Percentiles rank a stretch among this genome's conserved stretches.
Evolutionary conservation across 2,888 invertebrate species (phyloP).

Genomic region (Tenthredo scrophulariae): DNA sequence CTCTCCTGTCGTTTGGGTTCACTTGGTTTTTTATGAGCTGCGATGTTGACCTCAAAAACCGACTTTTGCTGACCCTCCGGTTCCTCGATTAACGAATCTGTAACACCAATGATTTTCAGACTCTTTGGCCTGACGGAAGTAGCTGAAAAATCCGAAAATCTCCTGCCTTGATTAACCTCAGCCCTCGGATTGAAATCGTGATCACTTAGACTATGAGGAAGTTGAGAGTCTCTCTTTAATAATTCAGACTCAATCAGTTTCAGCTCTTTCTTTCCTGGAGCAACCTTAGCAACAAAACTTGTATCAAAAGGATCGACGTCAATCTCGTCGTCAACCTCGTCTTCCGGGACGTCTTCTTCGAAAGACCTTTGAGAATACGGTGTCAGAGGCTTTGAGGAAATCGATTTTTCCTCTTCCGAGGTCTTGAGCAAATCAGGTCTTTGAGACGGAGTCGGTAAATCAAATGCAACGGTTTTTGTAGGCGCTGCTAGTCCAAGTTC

Average conservation of each 20-base stretch:
- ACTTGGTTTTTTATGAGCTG: conserved; percentile 53
- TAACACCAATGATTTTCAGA: conserved; percentile 59
- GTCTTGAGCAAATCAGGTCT: conserved; percentile 80
- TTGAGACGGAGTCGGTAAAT: conserved; percentile 80
- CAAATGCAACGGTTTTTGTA: conserved; percentile 81
- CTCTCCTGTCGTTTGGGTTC: conserved; percentile 69
- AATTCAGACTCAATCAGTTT: conserved; percentile 81
- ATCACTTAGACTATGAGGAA: conserved; percentile 82
- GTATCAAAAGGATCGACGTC: conserved; percentile 85
- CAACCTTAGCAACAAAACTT: conserved; percentile 80
- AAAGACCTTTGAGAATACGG: conserved; percentile 84
- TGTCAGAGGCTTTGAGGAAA: conserved; percentile 86
- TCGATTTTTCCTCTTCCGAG: conserved; percentile 82
- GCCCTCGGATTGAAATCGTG: conserved; percentile 82
- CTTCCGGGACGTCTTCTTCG: conserved; percentile 81
- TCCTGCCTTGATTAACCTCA: conserved; percentile 76
- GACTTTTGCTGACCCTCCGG: conserved; percentile 54
- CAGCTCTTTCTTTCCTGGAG: conserved; percentile 81
- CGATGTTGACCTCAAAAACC: conserved; percentile 28
- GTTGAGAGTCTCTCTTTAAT: conserved; percentile 63
- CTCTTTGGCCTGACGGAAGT: conserved; percentile 59
- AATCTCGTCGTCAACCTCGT: conserved; percentile 77
- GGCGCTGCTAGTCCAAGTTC: conserved; percentile 75
- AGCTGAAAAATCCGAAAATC: conserved; percentile 79
- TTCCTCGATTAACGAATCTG: conserved; percentile 61